Percentiles rank a stretch among this genome's conserved stretches.
These are phyloP conservation scores for Python bivittatus DNA, from an alignment of 2,113 vertebrate species.

Conservation along the genomic window DNA sequence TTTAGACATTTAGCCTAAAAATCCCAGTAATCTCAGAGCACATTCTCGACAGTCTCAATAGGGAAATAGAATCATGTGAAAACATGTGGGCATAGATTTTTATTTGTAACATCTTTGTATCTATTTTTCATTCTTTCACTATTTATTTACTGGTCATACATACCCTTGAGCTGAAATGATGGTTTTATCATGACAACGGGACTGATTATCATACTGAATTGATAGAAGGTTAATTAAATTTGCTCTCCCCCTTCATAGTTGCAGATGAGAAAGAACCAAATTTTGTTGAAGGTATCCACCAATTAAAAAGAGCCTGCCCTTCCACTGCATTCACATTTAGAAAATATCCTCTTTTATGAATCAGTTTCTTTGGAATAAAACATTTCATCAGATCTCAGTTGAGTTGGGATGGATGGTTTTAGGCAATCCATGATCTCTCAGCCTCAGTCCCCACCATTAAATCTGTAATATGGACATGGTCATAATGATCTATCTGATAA, in stretches of 20 bases:
- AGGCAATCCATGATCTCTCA: background rate
- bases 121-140: background rate
- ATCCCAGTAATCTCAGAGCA: background rate
- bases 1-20: background rate
- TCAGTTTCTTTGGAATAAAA: background rate
- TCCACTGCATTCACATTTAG: background rate
- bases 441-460: background rate
- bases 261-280: background rate
- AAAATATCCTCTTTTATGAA: background rate
- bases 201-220: background rate
- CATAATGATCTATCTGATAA: background rate
- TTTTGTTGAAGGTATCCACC: background rate
- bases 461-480: background rate
- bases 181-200: background rate
- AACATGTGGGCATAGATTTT: background rate
- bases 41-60: background rate
- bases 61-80: background rate
- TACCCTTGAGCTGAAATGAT: background rate
- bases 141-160: background rate
- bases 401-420: background rate
- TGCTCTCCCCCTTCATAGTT: background rate
- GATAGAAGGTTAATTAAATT: background rate
- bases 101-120: background rate
- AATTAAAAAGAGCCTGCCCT: background rate
- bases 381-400: background rate